Conservation (phyloP, 2,113 vertebrate genomes). For the Mesembrinibis cayennensis region DNA sequence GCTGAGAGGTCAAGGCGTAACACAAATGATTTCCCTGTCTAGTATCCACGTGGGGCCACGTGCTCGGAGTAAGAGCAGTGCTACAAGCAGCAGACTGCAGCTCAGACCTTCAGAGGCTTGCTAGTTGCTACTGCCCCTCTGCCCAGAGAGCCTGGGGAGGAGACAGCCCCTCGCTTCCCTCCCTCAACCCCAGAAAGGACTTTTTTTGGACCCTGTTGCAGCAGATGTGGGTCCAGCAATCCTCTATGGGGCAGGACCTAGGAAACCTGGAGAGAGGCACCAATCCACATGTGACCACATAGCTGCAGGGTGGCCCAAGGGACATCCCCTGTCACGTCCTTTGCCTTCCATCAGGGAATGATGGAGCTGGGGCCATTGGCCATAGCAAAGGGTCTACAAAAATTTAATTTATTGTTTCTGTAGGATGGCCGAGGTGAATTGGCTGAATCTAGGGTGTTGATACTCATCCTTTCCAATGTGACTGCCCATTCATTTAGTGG, state of each 20-base stretch:
- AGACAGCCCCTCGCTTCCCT: neutral
- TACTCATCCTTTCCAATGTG: neutral
- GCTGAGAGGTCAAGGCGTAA: neutral
- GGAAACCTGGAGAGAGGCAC: neutral
- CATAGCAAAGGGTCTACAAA: neutral
- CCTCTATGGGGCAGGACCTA: neutral
- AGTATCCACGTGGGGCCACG: accelerated
- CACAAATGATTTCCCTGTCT: neutral
- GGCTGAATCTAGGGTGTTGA: neutral
- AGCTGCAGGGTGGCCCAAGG: neutral
- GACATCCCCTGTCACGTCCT: neutral
- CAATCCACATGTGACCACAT: neutral
- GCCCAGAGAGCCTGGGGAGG: neutral
- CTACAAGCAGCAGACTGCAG: neutral
- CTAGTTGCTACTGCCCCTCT: neutral
- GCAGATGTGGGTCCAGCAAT: neutral
- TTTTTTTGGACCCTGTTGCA: neutral
- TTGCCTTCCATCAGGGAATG: neutral
- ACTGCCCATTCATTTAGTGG: neutral
- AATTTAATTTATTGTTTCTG: neutral
- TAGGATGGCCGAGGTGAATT: neutral
- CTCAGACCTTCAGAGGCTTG: neutral
- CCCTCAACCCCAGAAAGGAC: neutral
- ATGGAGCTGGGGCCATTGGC: neutral
- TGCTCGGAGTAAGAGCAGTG: neutral